Percentiles rank a stretch among this genome's conserved stretches.
phyloP scores from a whole-genome alignment of 2,797 vertebrate species.

The Lithobates sylvaticus region DNA sequence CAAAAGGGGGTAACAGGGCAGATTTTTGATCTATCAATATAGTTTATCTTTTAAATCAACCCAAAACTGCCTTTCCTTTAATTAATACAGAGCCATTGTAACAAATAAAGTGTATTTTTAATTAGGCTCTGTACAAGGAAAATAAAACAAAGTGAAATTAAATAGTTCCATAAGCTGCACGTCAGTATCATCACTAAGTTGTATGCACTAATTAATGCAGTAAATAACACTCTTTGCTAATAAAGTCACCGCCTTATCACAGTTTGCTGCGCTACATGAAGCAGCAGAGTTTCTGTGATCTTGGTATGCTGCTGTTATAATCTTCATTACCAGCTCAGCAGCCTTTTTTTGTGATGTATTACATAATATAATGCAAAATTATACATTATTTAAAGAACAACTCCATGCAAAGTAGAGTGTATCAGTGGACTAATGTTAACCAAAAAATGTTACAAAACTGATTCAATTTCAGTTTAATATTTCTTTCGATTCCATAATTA shows the following conservation, averaged over 20 bases:
- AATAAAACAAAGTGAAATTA: constrained; percentile 12
- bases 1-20: too few species aligned
- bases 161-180: not conserved
- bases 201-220: constrained; percentile 17
- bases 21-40: too few species aligned
- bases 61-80: too few species aligned
- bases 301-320: not conserved
- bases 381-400: not conserved
- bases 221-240: constrained; percentile 33
- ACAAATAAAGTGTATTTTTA: not conserved
- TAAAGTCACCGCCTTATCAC: constrained; percentile 9
- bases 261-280: constrained; percentile 4
- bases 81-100: too few species aligned
- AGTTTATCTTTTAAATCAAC: too few species aligned
- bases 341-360: not conserved
- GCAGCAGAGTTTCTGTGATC: not conserved
- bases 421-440: not conserved
- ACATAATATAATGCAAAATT: not conserved
- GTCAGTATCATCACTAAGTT: not conserved
- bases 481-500: too few species aligned
- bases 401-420: not conserved
- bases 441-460: too few species aligned
- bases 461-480: too few species aligned
- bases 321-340: constrained; percentile 13
- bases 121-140: not conserved